Evolutionary conservation across 2,113 vertebrate species (phyloP).

Genomic region (Vanacampus margaritifer): DNA sequence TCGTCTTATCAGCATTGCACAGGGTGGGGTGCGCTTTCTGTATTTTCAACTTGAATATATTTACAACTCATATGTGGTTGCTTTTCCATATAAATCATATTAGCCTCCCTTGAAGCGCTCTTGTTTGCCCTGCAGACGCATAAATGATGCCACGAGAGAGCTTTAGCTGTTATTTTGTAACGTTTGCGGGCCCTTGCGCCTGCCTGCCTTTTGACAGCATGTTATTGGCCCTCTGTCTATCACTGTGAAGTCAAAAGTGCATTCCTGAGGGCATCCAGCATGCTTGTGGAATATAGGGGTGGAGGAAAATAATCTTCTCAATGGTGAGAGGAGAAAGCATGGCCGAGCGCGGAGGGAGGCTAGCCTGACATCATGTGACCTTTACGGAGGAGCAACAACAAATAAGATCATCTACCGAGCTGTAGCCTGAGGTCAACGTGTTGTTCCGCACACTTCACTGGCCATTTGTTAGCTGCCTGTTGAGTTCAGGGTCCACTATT

Average conservation of each 20-base stretch:
- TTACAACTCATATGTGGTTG: not conserved
- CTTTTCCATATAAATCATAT: not conserved
- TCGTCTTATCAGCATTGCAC: too few species aligned
- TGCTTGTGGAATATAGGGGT: constrained; percentile 9
- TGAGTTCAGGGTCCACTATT: not conserved
- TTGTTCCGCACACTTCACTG: constrained; percentile 24
- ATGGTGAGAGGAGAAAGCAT: not conserved
- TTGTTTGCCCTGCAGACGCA: not conserved
- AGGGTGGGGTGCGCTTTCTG: not conserved
- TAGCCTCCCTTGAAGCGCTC: not conserved
- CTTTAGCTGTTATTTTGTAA: not conserved
- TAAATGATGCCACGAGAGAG: constrained; percentile 1
- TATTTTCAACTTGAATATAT: not conserved
- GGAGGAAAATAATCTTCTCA: constrained; percentile 20
- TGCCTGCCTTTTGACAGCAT: constrained; percentile 28
- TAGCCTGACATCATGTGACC: constrained; percentile 1
- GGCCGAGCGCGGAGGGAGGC: constrained; percentile 1
- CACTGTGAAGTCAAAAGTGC: constrained; percentile 30
- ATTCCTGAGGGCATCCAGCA: constrained; percentile 9
- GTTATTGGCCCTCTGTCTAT: constrained; percentile 23
- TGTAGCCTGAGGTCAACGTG: constrained; percentile 33
- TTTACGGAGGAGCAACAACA: not conserved
- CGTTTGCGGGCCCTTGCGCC: not conserved
- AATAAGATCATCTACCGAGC: constrained; percentile 42
- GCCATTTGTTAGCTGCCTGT: constrained; percentile 32